Evolutionary conservation across 2,888 invertebrate genomes (phyloP).

Genomic region (Caenorhabditis doughertyi): DNA sequence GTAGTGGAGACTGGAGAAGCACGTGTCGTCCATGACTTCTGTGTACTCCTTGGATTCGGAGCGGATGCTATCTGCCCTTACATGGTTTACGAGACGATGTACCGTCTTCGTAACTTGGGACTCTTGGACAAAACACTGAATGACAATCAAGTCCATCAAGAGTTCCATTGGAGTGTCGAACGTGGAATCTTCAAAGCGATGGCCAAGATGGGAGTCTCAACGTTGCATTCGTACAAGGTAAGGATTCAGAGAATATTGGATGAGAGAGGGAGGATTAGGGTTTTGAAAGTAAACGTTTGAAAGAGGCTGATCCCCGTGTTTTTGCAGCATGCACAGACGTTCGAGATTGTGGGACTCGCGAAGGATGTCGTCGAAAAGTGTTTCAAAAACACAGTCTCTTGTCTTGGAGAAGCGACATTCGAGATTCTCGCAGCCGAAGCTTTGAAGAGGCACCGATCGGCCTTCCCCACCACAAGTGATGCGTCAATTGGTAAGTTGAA

Average conservation of each 20-base stretch:
- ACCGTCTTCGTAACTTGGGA: conserved; percentile 91
- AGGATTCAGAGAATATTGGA: too few relatives aligned
- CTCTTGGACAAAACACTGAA: conserved; percentile 88
- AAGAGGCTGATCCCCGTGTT: conserved; percentile 20
- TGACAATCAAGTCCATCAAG: too few relatives aligned
- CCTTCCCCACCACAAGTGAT: conserved; percentile 75
- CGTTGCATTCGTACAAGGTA: conserved; percentile 95
- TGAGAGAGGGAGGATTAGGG: too few relatives aligned
- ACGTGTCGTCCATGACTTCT: conserved; percentile 94
- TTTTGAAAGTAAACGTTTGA: too few relatives aligned
- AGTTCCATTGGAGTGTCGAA: conserved; percentile 94
- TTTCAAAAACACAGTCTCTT: too few relatives aligned
- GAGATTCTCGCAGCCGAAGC: conserved; percentile 84
- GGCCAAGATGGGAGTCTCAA: conserved; percentile 99
- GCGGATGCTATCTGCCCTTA: conserved; percentile 96
- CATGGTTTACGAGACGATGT: conserved; percentile 92
- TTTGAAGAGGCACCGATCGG: conserved; percentile 79
- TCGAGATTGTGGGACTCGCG: conserved; percentile 96
- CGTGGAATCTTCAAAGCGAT: conserved; percentile 94
- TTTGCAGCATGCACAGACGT: conserved; percentile 93
- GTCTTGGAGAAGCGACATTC: conserved; percentile 94
- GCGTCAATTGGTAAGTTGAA: conserved; percentile 66
- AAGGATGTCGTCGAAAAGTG: conserved; percentile 95
- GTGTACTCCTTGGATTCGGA: conserved; percentile 93
- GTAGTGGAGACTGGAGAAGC: too few relatives aligned